Evolutionary conservation across 2,797 vertebrate genomes (phyloP).

Genomic region (Acanthurus leucopareius): DNA sequence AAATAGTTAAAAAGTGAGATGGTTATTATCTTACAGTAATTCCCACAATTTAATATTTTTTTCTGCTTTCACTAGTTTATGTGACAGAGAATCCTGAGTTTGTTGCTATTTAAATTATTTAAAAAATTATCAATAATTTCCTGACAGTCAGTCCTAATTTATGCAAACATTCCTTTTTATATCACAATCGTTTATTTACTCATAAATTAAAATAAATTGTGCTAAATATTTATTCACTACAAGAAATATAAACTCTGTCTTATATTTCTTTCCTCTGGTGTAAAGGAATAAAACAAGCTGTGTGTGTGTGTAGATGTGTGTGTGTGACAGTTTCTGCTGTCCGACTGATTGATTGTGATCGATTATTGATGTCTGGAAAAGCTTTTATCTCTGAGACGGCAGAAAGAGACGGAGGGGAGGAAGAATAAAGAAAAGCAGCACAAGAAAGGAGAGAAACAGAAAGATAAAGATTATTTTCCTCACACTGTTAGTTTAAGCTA

Average conservation of each 20-base stretch:
- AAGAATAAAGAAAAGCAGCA: not conserved
- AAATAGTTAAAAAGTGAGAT: too few species aligned
- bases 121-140: too few species aligned
- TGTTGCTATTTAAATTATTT: too few species aligned
- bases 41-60: too few species aligned
- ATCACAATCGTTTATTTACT: not conserved
- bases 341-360: conserved; percentile 46
- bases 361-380: conserved; percentile 49
- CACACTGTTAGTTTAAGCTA: too few species aligned
- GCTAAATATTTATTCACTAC: not conserved
- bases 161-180: not conserved
- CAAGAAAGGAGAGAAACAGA: not conserved
- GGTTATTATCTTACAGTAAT: too few species aligned
- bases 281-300: not conserved
- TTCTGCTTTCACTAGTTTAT: too few species aligned
- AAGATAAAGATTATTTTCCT: too few species aligned
- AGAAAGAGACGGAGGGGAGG: not conserved
- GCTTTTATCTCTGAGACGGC: conserved; percentile 61
- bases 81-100: too few species aligned
- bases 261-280: not conserved
- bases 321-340: not conserved
- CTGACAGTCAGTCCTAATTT: too few species aligned
- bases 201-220: not conserved
- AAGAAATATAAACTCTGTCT: not conserved
- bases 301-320: not conserved